Conservation (phyloP, 2,113 vertebrate genomes). For the Archocentrus centrarchus region DNA sequence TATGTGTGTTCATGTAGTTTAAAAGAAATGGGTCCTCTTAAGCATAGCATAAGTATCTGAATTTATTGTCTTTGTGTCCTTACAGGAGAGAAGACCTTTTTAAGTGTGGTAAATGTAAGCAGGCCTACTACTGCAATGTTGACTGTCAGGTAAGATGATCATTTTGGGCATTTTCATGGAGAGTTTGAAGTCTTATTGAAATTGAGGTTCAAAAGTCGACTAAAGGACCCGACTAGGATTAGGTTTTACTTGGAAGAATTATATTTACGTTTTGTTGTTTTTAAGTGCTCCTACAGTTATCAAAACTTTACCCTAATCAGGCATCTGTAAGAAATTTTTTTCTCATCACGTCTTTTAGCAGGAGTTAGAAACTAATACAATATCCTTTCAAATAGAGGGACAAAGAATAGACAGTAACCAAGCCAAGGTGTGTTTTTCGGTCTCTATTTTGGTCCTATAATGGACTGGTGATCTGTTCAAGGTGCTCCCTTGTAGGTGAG, state of each 20-base stretch:
- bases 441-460: no score
- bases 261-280: neutral
- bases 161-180: neutral
- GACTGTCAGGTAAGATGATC: conserved; percentile 91
- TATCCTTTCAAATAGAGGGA: no score
- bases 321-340: neutral
- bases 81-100: conserved; percentile 94
- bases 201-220: neutral
- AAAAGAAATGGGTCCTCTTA: neutral
- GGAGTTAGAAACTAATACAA: no score
- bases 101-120: conserved; percentile 97
- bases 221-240: neutral
- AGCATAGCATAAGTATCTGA: neutral
- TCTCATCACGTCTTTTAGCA: no score
- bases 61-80: conserved; percentile 54
- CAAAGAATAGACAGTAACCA: no score
- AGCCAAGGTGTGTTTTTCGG: no score
- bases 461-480: no score
- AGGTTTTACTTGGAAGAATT: neutral
- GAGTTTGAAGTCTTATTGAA: neutral
- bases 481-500: no score
- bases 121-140: conserved; percentile 94
- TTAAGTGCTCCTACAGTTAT: neutral
- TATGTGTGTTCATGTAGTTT: neutral
- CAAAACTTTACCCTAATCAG: no score